Evolutionary conservation across 2,113 vertebrate genomes (phyloP).

Genomic region (Eudyptes chrysolophus): DNA sequence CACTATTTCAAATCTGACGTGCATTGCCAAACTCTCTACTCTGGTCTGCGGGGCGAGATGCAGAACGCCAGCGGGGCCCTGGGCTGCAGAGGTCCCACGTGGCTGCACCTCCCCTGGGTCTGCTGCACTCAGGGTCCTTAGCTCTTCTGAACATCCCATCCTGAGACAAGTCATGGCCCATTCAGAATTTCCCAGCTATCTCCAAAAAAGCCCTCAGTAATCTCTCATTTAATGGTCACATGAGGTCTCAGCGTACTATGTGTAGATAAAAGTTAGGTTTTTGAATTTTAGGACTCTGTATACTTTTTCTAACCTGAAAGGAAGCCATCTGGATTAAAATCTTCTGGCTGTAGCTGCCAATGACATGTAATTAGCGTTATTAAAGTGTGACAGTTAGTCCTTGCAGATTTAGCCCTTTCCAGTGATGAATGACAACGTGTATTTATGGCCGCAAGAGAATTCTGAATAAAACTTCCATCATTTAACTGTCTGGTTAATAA

Average conservation of each 20-base stretch:
- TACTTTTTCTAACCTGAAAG: not conserved
- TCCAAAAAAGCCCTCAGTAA: not conserved
- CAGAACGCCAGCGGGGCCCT: accelerated
- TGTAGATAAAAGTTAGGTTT: not conserved
- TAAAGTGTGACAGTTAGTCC: not conserved
- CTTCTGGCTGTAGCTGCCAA: not conserved
- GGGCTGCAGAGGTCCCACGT: not conserved
- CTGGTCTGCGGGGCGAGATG: accelerated
- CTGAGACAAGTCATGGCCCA: not conserved
- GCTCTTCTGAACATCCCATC: not conserved
- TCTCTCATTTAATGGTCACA: not conserved
- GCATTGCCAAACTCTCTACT: not conserved
- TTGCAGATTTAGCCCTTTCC: not conserved
- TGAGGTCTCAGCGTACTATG: not conserved
- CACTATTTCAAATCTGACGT: accelerated
- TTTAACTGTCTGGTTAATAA: not conserved
- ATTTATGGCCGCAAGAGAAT: not conserved
- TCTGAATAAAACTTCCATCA: not conserved
- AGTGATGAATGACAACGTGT: not conserved
- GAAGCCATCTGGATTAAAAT: not conserved
- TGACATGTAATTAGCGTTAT: not conserved
- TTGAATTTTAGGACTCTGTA: not conserved
- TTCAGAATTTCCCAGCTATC: not conserved
- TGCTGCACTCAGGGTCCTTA: not conserved
- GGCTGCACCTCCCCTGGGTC: not conserved